Percentiles rank a stretch among this genome's conserved stretches.
Conservation (phyloP, 1,140 invertebrate genomes). For the Trichonephila clavata region DNA sequence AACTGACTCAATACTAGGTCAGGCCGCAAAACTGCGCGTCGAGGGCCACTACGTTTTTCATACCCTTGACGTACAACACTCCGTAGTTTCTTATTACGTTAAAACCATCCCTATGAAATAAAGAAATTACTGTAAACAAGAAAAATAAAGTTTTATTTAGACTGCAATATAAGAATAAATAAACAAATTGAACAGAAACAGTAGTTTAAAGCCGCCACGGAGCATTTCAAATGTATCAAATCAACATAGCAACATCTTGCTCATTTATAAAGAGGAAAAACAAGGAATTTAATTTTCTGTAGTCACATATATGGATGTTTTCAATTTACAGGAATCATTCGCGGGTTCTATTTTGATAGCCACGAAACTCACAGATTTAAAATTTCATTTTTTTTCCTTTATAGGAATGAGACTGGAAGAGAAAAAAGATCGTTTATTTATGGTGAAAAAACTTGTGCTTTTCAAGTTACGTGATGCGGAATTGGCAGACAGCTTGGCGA, state of each 20-base stretch:
- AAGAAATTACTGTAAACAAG: too few relatives aligned
- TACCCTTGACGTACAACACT: too few relatives aligned
- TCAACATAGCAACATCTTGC: background rate
- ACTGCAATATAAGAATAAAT: too few relatives aligned
- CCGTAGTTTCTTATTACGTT: too few relatives aligned
- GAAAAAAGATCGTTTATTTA: constrained; percentile 4
- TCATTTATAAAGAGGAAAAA: background rate
- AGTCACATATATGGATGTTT: background rate
- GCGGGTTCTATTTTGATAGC: constrained; percentile 6
- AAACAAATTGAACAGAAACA: too few relatives aligned
- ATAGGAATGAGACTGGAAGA: background rate
- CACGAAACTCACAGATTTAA: background rate
- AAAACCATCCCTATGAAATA: too few relatives aligned
- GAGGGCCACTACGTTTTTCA: too few relatives aligned
- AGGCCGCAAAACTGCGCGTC: too few relatives aligned
- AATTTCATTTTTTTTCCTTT: constrained; percentile 23
- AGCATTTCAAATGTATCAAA: background rate
- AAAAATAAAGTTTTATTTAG: too few relatives aligned
- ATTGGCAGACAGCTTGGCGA: background rate
- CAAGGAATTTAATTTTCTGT: background rate
- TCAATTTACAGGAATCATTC: background rate
- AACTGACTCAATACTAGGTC: too few relatives aligned
- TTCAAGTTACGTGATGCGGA: background rate
- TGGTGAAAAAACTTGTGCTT: background rate
- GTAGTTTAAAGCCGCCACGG: too few relatives aligned